Percentiles rank a stretch among this genome's conserved stretches.
phyloP scores from a whole-genome alignment of 2,113 vertebrate genomes.

The Oceanodroma tethys region DNA sequence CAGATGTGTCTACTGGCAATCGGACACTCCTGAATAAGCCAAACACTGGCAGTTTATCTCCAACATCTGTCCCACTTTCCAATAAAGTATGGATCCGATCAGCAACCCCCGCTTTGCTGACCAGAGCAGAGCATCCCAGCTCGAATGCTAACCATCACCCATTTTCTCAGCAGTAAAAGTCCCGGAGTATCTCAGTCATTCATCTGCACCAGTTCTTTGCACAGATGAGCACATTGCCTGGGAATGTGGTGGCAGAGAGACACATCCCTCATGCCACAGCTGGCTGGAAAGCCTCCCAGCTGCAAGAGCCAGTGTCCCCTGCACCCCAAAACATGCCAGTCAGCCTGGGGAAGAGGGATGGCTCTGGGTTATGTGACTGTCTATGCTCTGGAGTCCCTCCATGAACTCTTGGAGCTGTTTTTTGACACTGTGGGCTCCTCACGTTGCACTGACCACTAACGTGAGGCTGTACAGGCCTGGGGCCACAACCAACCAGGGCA shows the following conservation, averaged over 20 bases:
- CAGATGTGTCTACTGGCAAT: not conserved
- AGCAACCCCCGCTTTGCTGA: not conserved
- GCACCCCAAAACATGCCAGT: accelerated
- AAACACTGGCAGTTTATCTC: not conserved
- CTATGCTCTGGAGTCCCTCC: not conserved
- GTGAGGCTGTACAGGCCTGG: not conserved
- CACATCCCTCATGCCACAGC: not conserved
- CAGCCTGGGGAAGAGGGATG: not conserved
- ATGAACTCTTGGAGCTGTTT: not conserved
- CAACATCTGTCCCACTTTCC: not conserved
- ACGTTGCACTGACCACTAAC: not conserved
- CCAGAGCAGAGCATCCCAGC: not conserved
- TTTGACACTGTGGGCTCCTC: not conserved
- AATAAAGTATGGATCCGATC: not conserved
- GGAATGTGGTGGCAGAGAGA: not conserved
- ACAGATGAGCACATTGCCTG: not conserved
- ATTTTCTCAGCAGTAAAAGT: not conserved
- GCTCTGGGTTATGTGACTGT: not conserved
- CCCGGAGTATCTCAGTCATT: not conserved
- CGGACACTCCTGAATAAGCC: not conserved
- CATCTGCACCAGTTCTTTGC: not conserved
- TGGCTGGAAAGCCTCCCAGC: not conserved
- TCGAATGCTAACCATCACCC: not conserved
- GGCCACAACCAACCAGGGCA: not conserved
- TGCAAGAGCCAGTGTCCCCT: not conserved